phyloP scores from a whole-genome alignment of 64 coral and sea anemone species.

The Orbicella faveolata region DNA sequence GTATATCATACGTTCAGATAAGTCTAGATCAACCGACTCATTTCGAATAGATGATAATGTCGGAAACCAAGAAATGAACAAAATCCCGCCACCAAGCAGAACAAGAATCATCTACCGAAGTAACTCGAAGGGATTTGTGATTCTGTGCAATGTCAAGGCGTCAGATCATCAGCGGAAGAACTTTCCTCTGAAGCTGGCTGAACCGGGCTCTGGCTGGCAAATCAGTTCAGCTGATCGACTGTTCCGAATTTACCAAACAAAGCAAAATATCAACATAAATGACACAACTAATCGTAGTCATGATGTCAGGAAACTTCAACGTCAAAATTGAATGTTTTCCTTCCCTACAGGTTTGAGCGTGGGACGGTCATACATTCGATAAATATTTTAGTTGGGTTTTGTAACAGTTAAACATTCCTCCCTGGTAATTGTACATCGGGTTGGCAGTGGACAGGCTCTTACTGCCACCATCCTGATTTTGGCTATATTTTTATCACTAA shows the following conservation, averaged over 20 bases:
- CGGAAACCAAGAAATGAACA: too few relatives aligned
- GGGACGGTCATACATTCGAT: background rate
- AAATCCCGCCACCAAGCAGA: too few relatives aligned
- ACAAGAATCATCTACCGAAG: background rate
- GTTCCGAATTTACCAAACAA: background rate
- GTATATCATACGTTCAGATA: too few relatives aligned
- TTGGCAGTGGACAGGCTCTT: background rate
- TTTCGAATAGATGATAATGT: too few relatives aligned
- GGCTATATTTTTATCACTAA: background rate
- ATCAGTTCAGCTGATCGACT: background rate
- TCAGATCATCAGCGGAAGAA: background rate
- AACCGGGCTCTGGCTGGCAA: background rate
- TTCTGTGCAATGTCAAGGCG: background rate
- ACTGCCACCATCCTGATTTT: background rate
- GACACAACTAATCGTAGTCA: background rate
- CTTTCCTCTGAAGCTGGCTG: background rate
- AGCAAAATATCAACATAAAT: background rate
- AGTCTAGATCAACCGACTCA: too few relatives aligned
- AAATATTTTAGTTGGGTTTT: slow-evolving; percentile 4
- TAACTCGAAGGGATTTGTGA: background rate
- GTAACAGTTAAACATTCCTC: background rate
- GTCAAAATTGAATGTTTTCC: background rate
- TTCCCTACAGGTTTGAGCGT: background rate
- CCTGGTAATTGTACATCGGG: background rate
- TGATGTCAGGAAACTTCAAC: background rate